These are phyloP conservation scores for Lophura swinhoii DNA, from an alignment of 2,797 vertebrate genomes.

Conservation along the genomic window DNA sequence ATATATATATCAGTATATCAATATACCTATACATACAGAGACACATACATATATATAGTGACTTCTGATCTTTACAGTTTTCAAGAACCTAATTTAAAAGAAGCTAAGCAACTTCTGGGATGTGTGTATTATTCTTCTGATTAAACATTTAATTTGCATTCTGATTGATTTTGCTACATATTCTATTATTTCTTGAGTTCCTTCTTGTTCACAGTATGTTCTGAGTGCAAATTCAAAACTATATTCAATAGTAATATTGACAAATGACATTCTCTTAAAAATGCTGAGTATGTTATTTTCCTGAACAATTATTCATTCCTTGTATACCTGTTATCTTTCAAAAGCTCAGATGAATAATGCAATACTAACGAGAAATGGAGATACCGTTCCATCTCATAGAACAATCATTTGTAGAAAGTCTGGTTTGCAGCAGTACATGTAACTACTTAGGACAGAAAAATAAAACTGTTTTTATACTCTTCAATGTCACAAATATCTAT, in stretches of 20 bases:
- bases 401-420: not conserved
- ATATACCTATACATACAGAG: not conserved
- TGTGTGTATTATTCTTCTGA: not conserved
- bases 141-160: not conserved
- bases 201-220: not conserved
- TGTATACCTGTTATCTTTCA: not conserved
- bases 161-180: not conserved
- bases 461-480: not conserved
- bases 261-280: not conserved
- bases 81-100: not conserved
- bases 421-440: not conserved
- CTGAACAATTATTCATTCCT: conserved; percentile 1
- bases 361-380: too few species aligned
- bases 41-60: not conserved
- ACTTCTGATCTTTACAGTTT: not conserved
- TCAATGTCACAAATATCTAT: not conserved
- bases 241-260: not conserved
- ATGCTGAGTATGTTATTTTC: not conserved
- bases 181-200: not conserved
- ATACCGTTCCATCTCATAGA: too few species aligned
- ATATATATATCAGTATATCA: too few species aligned
- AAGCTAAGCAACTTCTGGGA: not conserved
- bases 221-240: not conserved
- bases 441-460: not conserved
- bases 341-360: too few species aligned